Evolutionary conservation across 2,113 vertebrate genomes (phyloP).

Genomic region (Ancistrus triradiatus): DNA sequence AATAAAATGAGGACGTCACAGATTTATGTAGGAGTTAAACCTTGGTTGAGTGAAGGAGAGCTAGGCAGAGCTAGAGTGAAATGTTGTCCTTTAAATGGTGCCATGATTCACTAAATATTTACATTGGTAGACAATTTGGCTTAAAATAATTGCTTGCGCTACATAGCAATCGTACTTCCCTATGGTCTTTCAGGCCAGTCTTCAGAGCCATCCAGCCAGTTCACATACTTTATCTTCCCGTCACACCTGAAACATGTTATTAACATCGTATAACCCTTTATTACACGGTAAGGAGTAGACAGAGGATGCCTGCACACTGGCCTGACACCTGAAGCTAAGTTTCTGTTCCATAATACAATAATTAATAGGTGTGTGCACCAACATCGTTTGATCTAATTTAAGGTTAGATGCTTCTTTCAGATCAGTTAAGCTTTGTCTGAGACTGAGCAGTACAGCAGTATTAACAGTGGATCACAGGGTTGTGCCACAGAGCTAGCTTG

Average conservation of each 20-base stretch:
- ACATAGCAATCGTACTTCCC: not conserved
- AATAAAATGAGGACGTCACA: not conserved
- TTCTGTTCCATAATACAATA: not conserved
- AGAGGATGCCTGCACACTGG: not conserved
- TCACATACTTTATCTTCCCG: not conserved
- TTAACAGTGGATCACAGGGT: constrained; percentile 1
- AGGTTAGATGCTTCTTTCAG: not conserved
- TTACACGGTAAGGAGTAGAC: not conserved
- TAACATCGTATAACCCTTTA: not conserved
- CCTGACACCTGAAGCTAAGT: not conserved
- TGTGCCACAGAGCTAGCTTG: too few species aligned
- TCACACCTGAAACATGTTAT: not conserved
- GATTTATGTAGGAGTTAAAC: not conserved
- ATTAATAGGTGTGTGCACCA: not conserved
- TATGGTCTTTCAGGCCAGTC: not conserved
- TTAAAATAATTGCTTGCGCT: not conserved
- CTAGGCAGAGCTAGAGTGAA: too few species aligned
- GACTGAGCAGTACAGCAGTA: constrained; percentile 2
- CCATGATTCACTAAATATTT: not conserved
- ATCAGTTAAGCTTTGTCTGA: not conserved
- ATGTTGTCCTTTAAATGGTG: not conserved
- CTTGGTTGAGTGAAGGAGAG: too few species aligned
- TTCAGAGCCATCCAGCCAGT: not conserved
- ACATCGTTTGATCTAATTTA: not conserved
- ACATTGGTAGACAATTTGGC: not conserved